Evolutionary conservation across 2,113 vertebrate genomes (phyloP).

Genomic region (Lampris incognitus): DNA sequence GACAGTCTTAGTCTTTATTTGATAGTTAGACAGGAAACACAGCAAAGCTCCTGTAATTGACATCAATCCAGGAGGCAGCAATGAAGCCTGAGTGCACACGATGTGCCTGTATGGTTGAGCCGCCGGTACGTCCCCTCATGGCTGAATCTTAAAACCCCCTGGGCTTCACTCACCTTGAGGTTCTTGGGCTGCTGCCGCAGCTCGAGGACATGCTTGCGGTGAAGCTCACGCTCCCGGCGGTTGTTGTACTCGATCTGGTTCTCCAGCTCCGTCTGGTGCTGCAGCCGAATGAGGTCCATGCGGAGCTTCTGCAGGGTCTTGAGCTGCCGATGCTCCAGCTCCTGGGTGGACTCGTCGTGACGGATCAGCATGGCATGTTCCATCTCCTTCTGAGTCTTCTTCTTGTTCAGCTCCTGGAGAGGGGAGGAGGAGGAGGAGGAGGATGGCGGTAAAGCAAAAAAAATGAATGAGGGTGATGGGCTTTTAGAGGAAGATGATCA

Average conservation of each 20-base stretch:
- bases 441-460: not conserved
- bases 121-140: not conserved
- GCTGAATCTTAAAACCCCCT: not conserved
- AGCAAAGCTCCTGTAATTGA: too few species aligned
- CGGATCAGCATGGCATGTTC: constrained; percentile 98
- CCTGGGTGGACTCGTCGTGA: constrained; percentile 97
- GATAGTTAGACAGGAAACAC: too few species aligned
- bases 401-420: constrained; percentile 93
- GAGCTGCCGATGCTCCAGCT: constrained; percentile 96
- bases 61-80: too few species aligned
- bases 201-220: constrained; percentile 98
- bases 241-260: constrained; percentile 99
- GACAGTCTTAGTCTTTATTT: too few species aligned
- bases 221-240: constrained; percentile 94
- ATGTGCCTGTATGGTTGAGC: too few species aligned
- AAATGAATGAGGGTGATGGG: not conserved
- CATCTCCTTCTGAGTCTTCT: constrained; percentile 98
- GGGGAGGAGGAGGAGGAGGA: not conserved
- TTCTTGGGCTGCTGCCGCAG: constrained; percentile 99
- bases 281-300: constrained; percentile 98
- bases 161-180: constrained; percentile 86
- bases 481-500: not conserved
- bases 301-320: constrained; percentile 96
- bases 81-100: too few species aligned
- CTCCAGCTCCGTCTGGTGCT: constrained; percentile 99